Percentiles rank a stretch among this genome's conserved stretches.
These are phyloP conservation scores for Meteorus cinctellus DNA, from an alignment of 2,888 invertebrate species.

Conservation along the genomic window DNA sequence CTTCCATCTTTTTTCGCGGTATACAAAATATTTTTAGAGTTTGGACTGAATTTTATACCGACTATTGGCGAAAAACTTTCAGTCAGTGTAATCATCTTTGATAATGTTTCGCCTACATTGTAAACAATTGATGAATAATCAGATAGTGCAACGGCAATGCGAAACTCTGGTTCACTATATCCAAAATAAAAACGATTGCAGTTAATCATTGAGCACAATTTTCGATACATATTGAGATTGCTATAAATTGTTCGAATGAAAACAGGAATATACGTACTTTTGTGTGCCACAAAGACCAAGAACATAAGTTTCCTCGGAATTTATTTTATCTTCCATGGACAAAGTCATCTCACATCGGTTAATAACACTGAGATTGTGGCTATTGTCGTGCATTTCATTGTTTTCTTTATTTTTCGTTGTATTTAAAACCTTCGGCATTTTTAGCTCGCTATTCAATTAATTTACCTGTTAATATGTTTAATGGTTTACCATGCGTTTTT, in stretches of 20 bases:
- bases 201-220: background rate
- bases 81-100: constrained; percentile 69
- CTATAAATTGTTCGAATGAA: constrained; percentile 46
- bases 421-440: constrained; percentile 63
- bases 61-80: constrained; percentile 75
- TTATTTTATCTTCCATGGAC: constrained; percentile 75
- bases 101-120: constrained; percentile 72
- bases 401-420: constrained; percentile 60
- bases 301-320: constrained; percentile 77
- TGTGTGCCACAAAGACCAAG: constrained; percentile 77
- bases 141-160: constrained; percentile 75
- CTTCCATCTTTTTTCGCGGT: constrained; percentile 77
- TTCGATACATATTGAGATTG: too few relatives aligned
- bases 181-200: background rate
- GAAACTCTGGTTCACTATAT: constrained; percentile 67
- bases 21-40: constrained; percentile 77
- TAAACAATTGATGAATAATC: constrained; percentile 75
- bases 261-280: constrained; percentile 73
- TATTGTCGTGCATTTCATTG: constrained; percentile 45
- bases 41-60: constrained; percentile 77
- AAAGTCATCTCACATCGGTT: constrained; percentile 56
- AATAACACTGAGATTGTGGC: constrained; percentile 39
- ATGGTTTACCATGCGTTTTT: too few relatives aligned
- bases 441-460: background rate
- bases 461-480: too few relatives aligned